Conservation (phyloP, 2,888 invertebrate genomes). For the Crocallis elinguaria region DNA sequence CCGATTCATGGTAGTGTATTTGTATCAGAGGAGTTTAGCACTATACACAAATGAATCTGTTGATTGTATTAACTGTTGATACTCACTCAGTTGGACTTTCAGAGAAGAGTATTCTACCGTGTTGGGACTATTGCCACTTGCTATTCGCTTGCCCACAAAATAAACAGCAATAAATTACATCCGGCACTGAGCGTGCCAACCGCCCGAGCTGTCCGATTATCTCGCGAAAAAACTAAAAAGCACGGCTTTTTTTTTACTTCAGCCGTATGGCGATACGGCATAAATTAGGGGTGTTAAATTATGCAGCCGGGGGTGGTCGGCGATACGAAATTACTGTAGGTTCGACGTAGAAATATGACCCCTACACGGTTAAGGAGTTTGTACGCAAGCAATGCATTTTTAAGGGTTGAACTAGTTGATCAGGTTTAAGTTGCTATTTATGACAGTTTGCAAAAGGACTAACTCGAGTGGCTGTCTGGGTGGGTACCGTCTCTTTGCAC, state of each 20-base stretch:
- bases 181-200: constrained; percentile 33
- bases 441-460: too few relatives aligned
- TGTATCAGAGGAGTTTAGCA: background rate
- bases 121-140: too few relatives aligned
- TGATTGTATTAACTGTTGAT: too few relatives aligned
- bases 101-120: too few relatives aligned
- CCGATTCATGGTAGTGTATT: background rate
- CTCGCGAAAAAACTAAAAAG: constrained; percentile 36
- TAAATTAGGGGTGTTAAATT: constrained; percentile 67
- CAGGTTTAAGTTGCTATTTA: constrained; percentile 1
- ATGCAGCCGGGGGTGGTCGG: constrained; percentile 48
- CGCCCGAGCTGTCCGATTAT: constrained; percentile 29
- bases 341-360: constrained; percentile 36
- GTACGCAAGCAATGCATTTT: constrained; percentile 10
- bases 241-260: constrained; percentile 28
- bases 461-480: too few relatives aligned
- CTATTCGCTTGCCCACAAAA: background rate
- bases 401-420: constrained; percentile 17
- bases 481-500: too few relatives aligned
- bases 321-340: constrained; percentile 51
- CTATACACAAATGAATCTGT: too few relatives aligned
- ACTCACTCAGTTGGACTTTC: too few relatives aligned
- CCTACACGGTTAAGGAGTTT: constrained; percentile 20
- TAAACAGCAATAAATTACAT: background rate
- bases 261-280: constrained; percentile 25